Evolutionary conservation across 2,113 vertebrate species (phyloP), one percentile per base, ranked within the genome.

Genomic region (Manacus vitellinus): DNA sequence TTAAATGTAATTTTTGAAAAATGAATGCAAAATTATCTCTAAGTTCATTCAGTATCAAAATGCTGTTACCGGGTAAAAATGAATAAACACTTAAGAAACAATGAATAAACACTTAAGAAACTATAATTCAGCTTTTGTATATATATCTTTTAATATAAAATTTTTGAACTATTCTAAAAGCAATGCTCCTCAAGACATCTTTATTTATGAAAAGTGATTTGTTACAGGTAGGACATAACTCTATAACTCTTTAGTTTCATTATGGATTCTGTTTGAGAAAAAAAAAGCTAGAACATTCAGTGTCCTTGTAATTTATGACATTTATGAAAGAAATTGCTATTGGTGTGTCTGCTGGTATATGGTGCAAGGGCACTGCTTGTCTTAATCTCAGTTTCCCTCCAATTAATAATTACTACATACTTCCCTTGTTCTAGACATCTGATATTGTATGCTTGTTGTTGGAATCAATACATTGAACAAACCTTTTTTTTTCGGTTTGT

Each of bases 1-100:
- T 92, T 95, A 93, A 94, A 96, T 93, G 85, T 58, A 89, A 82
- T 82, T 78, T 94, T 74, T 67, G 41, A 77, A 94, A 86, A 94
- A 89, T 68, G 6, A 85, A 73, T 82, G 12, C 73, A 91, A 66
- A 47, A 18, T 8, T 73, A 74, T 88, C 68, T 85, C 52, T 15
- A 44, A 92, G 23, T 91, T 89, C 39, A 86, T 93, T 92, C 81
- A 77, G 56, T 85, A 95, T 88, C 49, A 89, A 88, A 70, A 18
- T 91, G 31, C 13, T 81, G 25, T 65, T 76, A 54, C 15, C 80
- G 15, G 22, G 4, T 65, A 62, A 79, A 79, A 88, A 82, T 78
- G 31, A 82, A 91, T 55, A 89, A 90, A 82, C 31, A 82, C 47
- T 55, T 88, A 70, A 84, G 44, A 73, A 77, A 72, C 58, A 88